phyloP scores from a whole-genome alignment of 2,888 invertebrate species.

The Lydus trimaculatus region DNA sequence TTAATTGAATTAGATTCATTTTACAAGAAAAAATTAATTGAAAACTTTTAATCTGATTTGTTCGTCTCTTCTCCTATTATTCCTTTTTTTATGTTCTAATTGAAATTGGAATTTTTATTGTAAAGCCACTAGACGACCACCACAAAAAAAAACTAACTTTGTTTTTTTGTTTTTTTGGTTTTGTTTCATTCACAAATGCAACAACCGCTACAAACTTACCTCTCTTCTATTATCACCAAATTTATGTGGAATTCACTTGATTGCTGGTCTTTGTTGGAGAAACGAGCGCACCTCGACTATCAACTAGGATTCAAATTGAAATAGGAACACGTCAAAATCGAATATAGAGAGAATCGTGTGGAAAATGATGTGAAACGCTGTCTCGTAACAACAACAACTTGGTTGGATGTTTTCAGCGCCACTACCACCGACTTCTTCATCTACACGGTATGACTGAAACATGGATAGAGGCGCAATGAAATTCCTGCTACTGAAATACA shows the following conservation, averaged over 20 bases:
- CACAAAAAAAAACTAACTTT: too few species aligned
- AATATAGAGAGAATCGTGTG: neutral
- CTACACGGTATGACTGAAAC: neutral
- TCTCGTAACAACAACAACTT: conserved; percentile 8
- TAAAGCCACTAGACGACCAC: too few species aligned
- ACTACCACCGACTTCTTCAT: conserved; percentile 11
- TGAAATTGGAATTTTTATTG: neutral
- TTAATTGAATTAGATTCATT: neutral
- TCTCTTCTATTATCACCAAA: neutral
- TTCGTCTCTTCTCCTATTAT: too few species aligned
- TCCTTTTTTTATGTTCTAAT: neutral
- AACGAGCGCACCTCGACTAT: neutral
- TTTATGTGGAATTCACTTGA: neutral
- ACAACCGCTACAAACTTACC: neutral
- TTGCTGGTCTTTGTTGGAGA: neutral
- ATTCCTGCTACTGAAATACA: neutral
- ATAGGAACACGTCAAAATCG: neutral
- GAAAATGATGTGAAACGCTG: neutral
- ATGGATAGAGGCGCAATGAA: neutral
- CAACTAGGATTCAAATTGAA: conserved; percentile 1
- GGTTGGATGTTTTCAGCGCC: conserved; percentile 27
- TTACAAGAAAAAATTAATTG: neutral
- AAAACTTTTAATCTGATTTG: too few species aligned
- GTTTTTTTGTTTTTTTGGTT: too few species aligned
- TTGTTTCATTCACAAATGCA: neutral